phyloP scores from a whole-genome alignment of 2,797 vertebrate species.

The Megalops cyprinoides region DNA sequence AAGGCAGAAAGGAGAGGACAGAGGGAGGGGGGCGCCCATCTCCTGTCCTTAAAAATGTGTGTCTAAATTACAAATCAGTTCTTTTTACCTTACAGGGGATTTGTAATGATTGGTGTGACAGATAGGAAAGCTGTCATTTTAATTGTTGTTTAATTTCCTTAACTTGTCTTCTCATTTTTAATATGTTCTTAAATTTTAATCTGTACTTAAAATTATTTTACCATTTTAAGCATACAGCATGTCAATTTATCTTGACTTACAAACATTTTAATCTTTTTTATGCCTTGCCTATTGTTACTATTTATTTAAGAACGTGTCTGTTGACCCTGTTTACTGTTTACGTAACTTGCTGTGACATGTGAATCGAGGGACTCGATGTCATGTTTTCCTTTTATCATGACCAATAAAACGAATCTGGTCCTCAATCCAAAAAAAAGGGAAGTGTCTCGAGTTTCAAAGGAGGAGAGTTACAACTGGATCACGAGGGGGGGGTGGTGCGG shows the following conservation, averaged over 20 bases:
- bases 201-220: background rate
- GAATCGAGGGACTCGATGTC: background rate
- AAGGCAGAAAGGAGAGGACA: slow-evolving; percentile 21
- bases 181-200: background rate
- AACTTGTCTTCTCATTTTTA: background rate
- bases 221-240: background rate
- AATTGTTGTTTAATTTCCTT: too few species aligned
- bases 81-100: background rate
- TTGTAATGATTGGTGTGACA: too few species aligned
- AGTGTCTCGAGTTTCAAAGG: background rate
- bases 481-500: background rate
- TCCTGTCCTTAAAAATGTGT: background rate
- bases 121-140: too few species aligned
- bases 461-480: background rate
- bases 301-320: too few species aligned
- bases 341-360: background rate
- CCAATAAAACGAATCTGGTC: background rate
- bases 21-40: background rate
- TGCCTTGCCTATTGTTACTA: background rate
- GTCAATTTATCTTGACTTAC: background rate
- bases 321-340: background rate
- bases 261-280: background rate
- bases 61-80: background rate
- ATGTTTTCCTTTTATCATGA: background rate
- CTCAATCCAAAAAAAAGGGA: background rate